Evolutionary conservation across 1,140 invertebrate genomes (phyloP), one percentile per base, ranked within the genome.

Genomic region (Anadara kagoshimensis): DNA sequence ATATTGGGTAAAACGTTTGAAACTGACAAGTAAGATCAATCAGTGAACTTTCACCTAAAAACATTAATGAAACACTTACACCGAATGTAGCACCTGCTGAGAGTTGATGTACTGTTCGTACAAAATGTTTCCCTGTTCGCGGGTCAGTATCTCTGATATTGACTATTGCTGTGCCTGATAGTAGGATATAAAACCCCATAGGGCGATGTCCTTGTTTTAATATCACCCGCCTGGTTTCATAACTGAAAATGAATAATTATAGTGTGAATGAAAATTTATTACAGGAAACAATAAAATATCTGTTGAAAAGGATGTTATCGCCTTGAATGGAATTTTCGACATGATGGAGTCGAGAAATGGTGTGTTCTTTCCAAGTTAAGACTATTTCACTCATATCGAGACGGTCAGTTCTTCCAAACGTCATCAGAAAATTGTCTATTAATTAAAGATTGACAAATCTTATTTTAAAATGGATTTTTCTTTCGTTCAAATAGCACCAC

Each of bases 171-270:
- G 73, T 69, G 14, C 84, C 84, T 8, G 84, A 78, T 14, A 84
- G 61, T 53, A 86, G 68, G 24, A 86, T 78, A 68, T 86, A 86
- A 58, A 86, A 86, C 18, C 71, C 75, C 10, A 78, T 75, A 1
- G 84, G 81, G 20, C 65, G 71, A 63, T 86, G 84, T 5, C 84
- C 84, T 36, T 85, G 73, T 53, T 80, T 82, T n/a, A 84, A n/a
- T 49, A 86, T 63, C 4, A 86, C 75, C 14, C 83, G 69, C 16
- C 83, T 69, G 1, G 81, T 54, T 57, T 86, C 84, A 65, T 84
- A 85, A 26, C 84, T 86, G 51, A 44, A 54, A 24, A 69, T 41
- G 5, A 49, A 43, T 54, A 36, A 24, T 47, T 47, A 16, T 16
- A 10, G 16, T 47, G 45, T 47, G 16, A 16, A 10, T 8, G 8